Percentiles rank a stretch among this genome's conserved stretches.
Conservation (phyloP, 2,797 vertebrate species). For the Bryconaethiops microstoma region DNA sequence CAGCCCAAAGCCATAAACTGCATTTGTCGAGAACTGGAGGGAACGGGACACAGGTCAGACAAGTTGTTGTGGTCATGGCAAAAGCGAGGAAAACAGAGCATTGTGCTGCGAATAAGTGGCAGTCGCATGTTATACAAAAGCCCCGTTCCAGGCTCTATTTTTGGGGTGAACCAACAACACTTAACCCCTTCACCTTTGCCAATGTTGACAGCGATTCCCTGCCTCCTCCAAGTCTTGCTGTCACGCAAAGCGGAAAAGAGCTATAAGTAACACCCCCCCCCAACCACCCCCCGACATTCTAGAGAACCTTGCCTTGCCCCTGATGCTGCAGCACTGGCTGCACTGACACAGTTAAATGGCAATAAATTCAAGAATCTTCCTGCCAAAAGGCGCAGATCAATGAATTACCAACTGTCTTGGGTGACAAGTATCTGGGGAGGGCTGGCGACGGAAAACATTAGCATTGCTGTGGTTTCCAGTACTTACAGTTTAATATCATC, state of each 20-base stretch:
- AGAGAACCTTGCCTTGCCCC: slow-evolving; percentile 5
- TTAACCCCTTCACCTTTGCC: slow-evolving; percentile 56
- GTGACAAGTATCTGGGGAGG: slow-evolving; percentile 52
- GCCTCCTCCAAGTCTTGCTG: slow-evolving; percentile 50
- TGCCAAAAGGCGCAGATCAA: slow-evolving; percentile 38
- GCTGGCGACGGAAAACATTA: slow-evolving; percentile 56
- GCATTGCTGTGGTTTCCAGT: slow-evolving; percentile 58
- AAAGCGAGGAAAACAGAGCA: slow-evolving; percentile 33
- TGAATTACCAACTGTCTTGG: slow-evolving; percentile 46
- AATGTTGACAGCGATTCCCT: slow-evolving; percentile 52
- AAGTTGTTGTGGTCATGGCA: slow-evolving; percentile 32
- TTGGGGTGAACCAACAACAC: slow-evolving; percentile 60
- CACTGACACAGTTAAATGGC: slow-evolving; percentile 47
- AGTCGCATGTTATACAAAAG: slow-evolving; percentile 43
- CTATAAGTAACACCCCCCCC: slow-evolving; percentile 45
- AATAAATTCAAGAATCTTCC: slow-evolving; percentile 44
- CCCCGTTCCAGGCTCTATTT: slow-evolving; percentile 48
- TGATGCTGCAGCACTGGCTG: slow-evolving; percentile 36
- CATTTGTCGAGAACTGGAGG: slow-evolving; percentile 19
- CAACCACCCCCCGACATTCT: slow-evolving; percentile 30
- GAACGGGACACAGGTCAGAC: slow-evolving; percentile 38
- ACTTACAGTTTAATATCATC: slow-evolving; percentile 56
- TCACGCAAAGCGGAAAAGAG: slow-evolving; percentile 49
- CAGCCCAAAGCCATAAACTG: slow-evolving; percentile 24
- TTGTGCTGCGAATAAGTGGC: slow-evolving; percentile 46